Evolutionary conservation across 2,888 invertebrate genomes (phyloP).

Genomic region (Meliscaeva auricollis): DNA sequence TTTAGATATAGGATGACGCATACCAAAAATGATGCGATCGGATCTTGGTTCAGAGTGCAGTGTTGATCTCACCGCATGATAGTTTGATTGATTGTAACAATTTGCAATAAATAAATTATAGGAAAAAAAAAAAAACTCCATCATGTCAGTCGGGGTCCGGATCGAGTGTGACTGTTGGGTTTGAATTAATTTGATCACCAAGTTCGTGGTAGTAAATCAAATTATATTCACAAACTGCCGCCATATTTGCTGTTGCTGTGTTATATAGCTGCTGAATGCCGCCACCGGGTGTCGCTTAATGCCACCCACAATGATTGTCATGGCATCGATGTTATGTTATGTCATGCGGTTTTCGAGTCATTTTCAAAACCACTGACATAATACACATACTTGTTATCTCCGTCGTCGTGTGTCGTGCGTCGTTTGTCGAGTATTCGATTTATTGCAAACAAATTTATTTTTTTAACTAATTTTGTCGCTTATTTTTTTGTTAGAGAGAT

Average conservation of each 20-base stretch:
- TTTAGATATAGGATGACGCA: conserved; percentile 49
- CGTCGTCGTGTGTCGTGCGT: background rate
- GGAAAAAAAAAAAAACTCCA: conserved; percentile 10
- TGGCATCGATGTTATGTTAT: conserved; percentile 35
- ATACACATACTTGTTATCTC: conserved; percentile 14
- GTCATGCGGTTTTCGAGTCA: conserved; percentile 39
- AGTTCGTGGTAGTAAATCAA: conserved; percentile 29
- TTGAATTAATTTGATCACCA: conserved; percentile 31
- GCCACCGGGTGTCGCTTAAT: conserved; percentile 40
- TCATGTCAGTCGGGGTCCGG: background rate
- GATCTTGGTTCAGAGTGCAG: conserved; percentile 39
- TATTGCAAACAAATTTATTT: conserved; percentile 26
- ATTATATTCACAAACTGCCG: conserved; percentile 7
- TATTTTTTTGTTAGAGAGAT: conserved; percentile 9
- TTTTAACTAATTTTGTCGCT: conserved; percentile 17
- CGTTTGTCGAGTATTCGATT: conserved; percentile 20
- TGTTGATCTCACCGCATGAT: conserved; percentile 69
- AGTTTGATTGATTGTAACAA: conserved; percentile 66
- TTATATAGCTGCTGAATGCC: background rate
- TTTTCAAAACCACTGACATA: conserved; percentile 28
- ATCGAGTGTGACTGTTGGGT: background rate
- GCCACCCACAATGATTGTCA: conserved; percentile 42
- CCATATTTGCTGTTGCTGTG: conserved; percentile 4
- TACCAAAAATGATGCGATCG: conserved; percentile 45
- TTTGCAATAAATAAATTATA: conserved; percentile 44